These are phyloP conservation scores for Zaprionus camerounensis DNA, from an alignment of 1,140 invertebrate species.

Conservation along the genomic window DNA sequence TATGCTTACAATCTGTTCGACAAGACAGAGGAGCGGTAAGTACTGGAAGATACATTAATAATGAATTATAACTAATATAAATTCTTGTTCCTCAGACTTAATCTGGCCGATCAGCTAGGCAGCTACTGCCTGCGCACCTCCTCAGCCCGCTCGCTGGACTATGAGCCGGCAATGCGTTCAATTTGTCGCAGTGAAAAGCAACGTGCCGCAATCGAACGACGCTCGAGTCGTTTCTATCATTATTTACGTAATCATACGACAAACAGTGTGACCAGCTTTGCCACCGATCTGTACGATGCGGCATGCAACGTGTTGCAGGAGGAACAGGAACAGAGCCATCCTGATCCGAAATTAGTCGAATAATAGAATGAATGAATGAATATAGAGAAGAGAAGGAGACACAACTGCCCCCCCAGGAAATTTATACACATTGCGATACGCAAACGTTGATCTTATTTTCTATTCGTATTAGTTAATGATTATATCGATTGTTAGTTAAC, in stretches of 20 bases:
- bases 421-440: conserved; percentile 62
- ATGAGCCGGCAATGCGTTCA: conserved; percentile 85
- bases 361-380: conserved; percentile 14
- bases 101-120: conserved; percentile 53
- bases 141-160: conserved; percentile 84
- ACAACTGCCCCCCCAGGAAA: conserved; percentile 32
- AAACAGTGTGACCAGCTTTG: conserved; percentile 61
- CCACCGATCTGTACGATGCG: conserved; percentile 60
- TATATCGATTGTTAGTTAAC: conserved; percentile 35
- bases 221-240: conserved; percentile 86
- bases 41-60: background rate
- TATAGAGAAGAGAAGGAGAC: conserved; percentile 9
- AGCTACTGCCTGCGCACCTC: conserved; percentile 53
- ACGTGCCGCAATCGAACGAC: conserved; percentile 86
- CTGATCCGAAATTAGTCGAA: conserved; percentile 30
- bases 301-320: conserved; percentile 61
- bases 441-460: conserved; percentile 67
- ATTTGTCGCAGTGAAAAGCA: conserved; percentile 86
- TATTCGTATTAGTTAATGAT: conserved; percentile 48
- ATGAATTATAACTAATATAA: background rate
- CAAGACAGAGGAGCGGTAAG: conserved; percentile 66
- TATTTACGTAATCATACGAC: conserved; percentile 84
- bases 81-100: conserved; percentile 24
- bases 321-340: background rate
- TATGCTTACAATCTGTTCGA: conserved; percentile 77